phyloP scores from a whole-genome alignment of 1,140 invertebrate genomes.

The Agrilus planipennis region DNA sequence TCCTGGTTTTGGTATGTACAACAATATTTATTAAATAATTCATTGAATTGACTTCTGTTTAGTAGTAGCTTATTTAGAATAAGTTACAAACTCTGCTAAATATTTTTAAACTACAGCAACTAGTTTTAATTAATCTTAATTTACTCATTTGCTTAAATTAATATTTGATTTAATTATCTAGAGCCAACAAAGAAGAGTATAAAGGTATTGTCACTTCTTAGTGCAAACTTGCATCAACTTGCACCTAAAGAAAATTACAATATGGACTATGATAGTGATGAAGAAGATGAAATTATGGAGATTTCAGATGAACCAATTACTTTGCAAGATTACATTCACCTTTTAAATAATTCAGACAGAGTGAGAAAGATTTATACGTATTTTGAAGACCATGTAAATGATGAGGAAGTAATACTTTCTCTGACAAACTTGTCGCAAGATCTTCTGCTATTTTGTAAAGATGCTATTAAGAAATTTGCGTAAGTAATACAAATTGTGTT shows the following conservation, averaged over 20 bases:
- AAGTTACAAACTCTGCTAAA: no score
- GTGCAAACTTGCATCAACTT: constrained; percentile 19
- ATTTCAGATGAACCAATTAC: constrained; percentile 21
- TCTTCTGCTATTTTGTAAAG: constrained; percentile 29
- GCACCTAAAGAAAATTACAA: constrained; percentile 12
- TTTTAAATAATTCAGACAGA: constrained; percentile 27
- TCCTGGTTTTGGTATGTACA: constrained; percentile 45
- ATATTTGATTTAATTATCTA: constrained; percentile 13
- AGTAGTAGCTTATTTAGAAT: no score
- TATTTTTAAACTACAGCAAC: no score
- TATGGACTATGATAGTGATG: constrained; percentile 22
- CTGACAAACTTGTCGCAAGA: constrained; percentile 30
- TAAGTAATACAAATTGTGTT: constrained; percentile 14
- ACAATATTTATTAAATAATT: no score
- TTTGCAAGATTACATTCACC: constrained; percentile 24
- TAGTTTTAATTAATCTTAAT: constrained; percentile 5
- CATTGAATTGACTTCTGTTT: no score
- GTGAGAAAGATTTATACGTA: constrained; percentile 27
- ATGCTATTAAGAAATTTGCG: constrained; percentile 33
- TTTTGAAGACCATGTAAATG: constrained; percentile 22
- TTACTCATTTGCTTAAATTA: not conserved
- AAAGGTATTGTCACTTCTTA: constrained; percentile 24
- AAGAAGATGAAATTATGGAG: constrained; percentile 25
- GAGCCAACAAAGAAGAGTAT: constrained; percentile 26
- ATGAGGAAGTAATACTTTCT: constrained; percentile 23